phyloP scores from a whole-genome alignment of 2,888 invertebrate species.

The Cephus spinipes region DNA sequence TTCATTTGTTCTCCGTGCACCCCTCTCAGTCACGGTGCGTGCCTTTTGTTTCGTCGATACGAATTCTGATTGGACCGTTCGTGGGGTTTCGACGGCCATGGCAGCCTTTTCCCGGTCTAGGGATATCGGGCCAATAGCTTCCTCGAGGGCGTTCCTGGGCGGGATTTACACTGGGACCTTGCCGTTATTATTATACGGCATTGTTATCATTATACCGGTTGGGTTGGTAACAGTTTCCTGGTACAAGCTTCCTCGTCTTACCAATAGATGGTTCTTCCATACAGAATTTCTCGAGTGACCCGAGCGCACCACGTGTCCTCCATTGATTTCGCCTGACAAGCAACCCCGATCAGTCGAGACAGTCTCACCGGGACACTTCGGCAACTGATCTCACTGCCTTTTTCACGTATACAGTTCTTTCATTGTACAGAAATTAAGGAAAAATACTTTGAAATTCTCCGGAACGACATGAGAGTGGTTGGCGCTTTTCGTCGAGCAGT shows the following conservation, averaged over 20 bases:
- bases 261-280: neutral
- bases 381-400: neutral
- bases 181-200: constrained; percentile 34
- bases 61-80: constrained; percentile 63
- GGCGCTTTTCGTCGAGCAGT: constrained; percentile 20
- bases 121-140: constrained; percentile 65
- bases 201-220: constrained; percentile 38
- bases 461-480: neutral
- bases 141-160: constrained; percentile 63
- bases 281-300: neutral
- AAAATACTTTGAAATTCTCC: neutral
- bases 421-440: too few relatives aligned
- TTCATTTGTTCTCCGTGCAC: constrained; percentile 28
- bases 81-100: constrained; percentile 57
- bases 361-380: neutral
- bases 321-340: neutral
- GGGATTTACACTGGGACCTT: constrained; percentile 48
- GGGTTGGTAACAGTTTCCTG: neutral
- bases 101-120: constrained; percentile 57
- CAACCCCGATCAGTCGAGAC: neutral
- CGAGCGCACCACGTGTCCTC: neutral
- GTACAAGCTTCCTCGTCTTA: neutral
- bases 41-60: constrained; percentile 52
- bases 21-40: constrained; percentile 31
- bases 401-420: neutral